Conservation (phyloP, 2,888 invertebrate genomes). For the Hololepta plana region DNA sequence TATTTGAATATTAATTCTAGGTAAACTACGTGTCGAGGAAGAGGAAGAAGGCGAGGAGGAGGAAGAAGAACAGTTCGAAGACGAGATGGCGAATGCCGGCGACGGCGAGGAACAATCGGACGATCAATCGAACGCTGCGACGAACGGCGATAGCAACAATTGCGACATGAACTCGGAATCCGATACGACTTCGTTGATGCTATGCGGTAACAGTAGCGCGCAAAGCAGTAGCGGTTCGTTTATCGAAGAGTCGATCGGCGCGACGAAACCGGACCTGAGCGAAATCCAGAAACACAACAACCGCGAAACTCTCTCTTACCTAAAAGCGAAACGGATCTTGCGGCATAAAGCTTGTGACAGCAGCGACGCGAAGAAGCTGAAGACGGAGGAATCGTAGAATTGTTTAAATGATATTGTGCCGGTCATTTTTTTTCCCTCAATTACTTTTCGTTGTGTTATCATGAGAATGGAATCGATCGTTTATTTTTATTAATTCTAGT, state of each 20-base stretch:
- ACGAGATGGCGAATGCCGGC: constrained; percentile 12
- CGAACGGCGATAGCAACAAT: neutral
- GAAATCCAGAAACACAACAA: constrained; percentile 19
- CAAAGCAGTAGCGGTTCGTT: constrained; percentile 7
- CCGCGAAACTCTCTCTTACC: constrained; percentile 23
- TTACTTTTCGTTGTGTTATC: too few relatives aligned
- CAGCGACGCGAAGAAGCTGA: constrained; percentile 16
- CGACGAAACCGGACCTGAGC: constrained; percentile 18
- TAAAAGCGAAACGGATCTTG: constrained; percentile 25
- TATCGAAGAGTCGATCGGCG: constrained; percentile 13
- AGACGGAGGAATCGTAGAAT: too few relatives aligned
- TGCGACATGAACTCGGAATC: constrained; percentile 1
- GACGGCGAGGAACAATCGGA: constrained; percentile 13
- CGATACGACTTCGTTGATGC: too few relatives aligned
- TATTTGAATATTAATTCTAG: too few relatives aligned
- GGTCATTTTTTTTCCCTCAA: too few relatives aligned
- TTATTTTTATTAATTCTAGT: too few relatives aligned
- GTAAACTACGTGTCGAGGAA: constrained; percentile 28
- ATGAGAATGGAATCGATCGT: too few relatives aligned
- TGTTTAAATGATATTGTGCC: too few relatives aligned
- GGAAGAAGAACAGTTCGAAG: constrained; percentile 11
- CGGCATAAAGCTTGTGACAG: constrained; percentile 20
- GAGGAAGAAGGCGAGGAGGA: constrained; percentile 11
- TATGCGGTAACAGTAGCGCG: constrained; percentile 13
- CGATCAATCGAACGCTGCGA: constrained; percentile 1